A percentile compares a stretch with the other conserved stretches of the same genome.
These are phyloP conservation scores for Fopius arisanus DNA, from an alignment of 1,140 invertebrate species.

Conservation along the genomic window DNA sequence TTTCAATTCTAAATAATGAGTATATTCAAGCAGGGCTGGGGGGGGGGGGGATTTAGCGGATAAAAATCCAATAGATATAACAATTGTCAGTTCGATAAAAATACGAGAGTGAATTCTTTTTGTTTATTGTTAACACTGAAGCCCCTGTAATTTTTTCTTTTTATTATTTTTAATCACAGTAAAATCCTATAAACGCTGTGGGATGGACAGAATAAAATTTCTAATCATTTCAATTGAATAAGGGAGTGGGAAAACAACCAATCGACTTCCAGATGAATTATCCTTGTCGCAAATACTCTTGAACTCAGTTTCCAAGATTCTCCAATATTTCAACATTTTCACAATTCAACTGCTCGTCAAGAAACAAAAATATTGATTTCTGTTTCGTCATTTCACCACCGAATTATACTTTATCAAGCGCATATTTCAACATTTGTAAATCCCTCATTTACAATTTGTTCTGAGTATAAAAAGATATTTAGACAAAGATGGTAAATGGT, in stretches of 20 bases:
- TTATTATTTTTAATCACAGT: constrained; percentile 22
- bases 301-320: too few relatives aligned
- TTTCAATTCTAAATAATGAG: not conserved
- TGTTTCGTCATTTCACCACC: not conserved
- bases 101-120: not conserved
- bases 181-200: constrained; percentile 23
- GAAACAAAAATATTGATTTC: too few relatives aligned
- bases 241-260: not conserved
- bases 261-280: not conserved
- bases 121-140: constrained; percentile 11
- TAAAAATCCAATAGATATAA: not conserved
- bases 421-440: constrained; percentile 16
- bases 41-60: not conserved
- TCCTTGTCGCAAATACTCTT: too few relatives aligned
- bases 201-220: constrained; percentile 18
- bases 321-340: too few relatives aligned
- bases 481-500: constrained; percentile 33
- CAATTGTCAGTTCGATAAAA: constrained; percentile 2
- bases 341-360: too few relatives aligned
- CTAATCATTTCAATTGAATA: constrained; percentile 10
- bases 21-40: constrained; percentile 1
- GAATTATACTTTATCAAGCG: constrained; percentile 14
- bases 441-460: constrained; percentile 4
- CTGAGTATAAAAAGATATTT: constrained; percentile 36
- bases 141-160: constrained; percentile 21